These are phyloP conservation scores for Resseliella maxima DNA, from an alignment of 2,888 invertebrate species.

Conservation along the genomic window DNA sequence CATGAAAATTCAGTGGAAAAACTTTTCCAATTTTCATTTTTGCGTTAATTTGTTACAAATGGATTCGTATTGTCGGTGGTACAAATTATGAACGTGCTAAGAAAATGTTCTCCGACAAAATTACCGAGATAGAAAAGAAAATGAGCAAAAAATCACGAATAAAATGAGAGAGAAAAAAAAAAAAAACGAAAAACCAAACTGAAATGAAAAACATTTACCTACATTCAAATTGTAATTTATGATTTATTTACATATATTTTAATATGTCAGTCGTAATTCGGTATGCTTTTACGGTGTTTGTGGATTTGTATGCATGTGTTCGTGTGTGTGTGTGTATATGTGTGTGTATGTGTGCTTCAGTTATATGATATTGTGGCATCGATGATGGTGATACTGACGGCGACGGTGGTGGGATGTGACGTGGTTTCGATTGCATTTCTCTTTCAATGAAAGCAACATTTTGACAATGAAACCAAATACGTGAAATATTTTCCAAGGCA, in stretches of 20 bases:
- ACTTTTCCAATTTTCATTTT: constrained; percentile 46
- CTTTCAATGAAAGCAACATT: not conserved
- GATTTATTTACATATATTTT: constrained; percentile 51
- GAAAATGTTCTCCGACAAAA: not conserved
- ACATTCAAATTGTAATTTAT: constrained; percentile 51
- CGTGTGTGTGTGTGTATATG: no score
- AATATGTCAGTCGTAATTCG: constrained; percentile 17
- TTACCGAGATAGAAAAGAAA: not conserved
- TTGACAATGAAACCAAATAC: not conserved
- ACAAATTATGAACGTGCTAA: constrained; percentile 38
- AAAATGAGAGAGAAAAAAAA: not conserved
- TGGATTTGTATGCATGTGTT: not conserved
- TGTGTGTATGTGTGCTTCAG: no score
- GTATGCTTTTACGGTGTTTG: not conserved
- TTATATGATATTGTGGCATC: no score
- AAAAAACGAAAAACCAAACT: not conserved
- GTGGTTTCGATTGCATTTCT: constrained; percentile 1
- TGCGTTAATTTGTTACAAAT: constrained; percentile 47
- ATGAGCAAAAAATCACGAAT: not conserved
- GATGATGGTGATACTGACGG: not conserved
- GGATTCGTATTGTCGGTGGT: constrained; percentile 28
- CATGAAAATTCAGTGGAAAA: not conserved
- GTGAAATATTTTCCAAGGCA: not conserved
- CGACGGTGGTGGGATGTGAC: not conserved
- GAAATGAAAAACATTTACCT: constrained; percentile 4